Conservation (phyloP, 2,888 invertebrate genomes). For the Autographa gamma region DNA sequence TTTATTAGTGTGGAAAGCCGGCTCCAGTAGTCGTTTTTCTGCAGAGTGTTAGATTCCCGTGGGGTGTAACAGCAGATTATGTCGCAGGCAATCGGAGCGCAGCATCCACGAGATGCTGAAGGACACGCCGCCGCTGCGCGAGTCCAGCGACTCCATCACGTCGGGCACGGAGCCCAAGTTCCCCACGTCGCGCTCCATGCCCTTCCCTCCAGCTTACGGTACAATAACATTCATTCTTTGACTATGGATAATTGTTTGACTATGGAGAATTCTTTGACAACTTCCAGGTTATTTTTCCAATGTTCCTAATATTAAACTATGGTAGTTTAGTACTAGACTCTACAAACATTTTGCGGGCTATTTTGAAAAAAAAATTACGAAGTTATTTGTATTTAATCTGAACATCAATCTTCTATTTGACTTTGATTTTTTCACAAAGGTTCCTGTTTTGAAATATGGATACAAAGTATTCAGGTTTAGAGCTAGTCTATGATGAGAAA, state of each 20-base stretch:
- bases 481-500: too few relatives aligned
- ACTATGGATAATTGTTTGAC: too few relatives aligned
- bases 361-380: too few relatives aligned
- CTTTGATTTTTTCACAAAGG: too few relatives aligned
- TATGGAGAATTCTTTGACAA: too few relatives aligned
- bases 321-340: too few relatives aligned
- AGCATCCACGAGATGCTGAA: constrained; percentile 96
- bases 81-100: constrained; percentile 88
- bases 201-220: constrained; percentile 92
- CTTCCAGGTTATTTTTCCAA: too few relatives aligned
- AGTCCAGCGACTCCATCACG: constrained; percentile 92
- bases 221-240: constrained; percentile 32
- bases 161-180: constrained; percentile 92
- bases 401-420: too few relatives aligned
- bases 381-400: too few relatives aligned
- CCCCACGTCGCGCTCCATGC: constrained; percentile 91
- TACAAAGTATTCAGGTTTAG: not conserved
- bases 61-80: constrained; percentile 26
- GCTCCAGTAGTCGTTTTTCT: constrained; percentile 5
- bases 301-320: too few relatives aligned
- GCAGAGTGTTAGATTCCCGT: constrained; percentile 18
- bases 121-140: constrained; percentile 94
- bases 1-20: not conserved
- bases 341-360: too few relatives aligned
- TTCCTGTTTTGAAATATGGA: not conserved